Evolutionary conservation across 1,140 invertebrate genomes (phyloP).

Genomic region (Camponotus vicinus): DNA sequence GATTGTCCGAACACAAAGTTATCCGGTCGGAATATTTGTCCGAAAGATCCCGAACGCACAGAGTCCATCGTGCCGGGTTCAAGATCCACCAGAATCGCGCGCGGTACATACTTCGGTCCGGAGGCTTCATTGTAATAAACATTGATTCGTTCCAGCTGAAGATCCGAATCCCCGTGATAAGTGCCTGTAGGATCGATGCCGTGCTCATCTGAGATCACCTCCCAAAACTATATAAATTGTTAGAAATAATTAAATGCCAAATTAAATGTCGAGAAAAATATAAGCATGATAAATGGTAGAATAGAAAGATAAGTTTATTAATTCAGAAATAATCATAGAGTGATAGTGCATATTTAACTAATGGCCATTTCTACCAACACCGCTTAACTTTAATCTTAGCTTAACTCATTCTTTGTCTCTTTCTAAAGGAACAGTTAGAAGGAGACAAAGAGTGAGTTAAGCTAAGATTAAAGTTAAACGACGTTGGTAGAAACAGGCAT

Average conservation of each 20-base stretch:
- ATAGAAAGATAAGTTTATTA: neutral
- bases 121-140: constrained; percentile 97
- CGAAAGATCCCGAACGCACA: constrained; percentile 94
- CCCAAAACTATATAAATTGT: constrained; percentile 90
- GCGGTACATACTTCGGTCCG: constrained; percentile 95
- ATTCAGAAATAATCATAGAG: neutral
- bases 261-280: neutral
- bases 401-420: too few relatives aligned
- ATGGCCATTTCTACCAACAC: neutral
- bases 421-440: too few relatives aligned
- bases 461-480: too few relatives aligned
- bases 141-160: constrained; percentile 95
- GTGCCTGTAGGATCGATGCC: constrained; percentile 95
- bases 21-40: constrained; percentile 94
- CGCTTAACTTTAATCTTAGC: too few relatives aligned
- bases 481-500: too few relatives aligned
- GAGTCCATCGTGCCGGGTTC: constrained; percentile 97
- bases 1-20: constrained; percentile 95
- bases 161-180: constrained; percentile 94
- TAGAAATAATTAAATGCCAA: neutral
- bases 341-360: neutral
- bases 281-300: constrained; percentile 1
- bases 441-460: too few relatives aligned
- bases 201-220: constrained; percentile 96
- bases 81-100: constrained; percentile 95